phyloP scores from a whole-genome alignment of 2,888 invertebrate species.

The Leucophora obtusa region DNA sequence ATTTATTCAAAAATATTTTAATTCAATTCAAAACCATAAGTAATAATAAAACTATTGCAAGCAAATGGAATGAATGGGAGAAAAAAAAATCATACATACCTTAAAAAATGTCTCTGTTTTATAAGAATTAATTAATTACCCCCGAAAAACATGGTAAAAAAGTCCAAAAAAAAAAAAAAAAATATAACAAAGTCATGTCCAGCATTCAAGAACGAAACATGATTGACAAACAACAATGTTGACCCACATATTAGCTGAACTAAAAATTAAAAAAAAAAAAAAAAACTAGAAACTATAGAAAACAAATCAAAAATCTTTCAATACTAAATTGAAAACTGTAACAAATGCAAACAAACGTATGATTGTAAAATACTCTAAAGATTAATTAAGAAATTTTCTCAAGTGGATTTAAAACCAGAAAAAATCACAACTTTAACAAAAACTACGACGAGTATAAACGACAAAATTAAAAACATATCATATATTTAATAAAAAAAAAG shows the following conservation, averaged over 20 bases:
- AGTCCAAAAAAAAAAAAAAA: slow-evolving; percentile 5
- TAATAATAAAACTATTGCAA: background rate
- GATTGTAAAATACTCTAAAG: slow-evolving; percentile 54
- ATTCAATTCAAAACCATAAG: background rate
- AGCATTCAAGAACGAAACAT: slow-evolving; percentile 60
- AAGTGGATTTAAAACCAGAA: slow-evolving; percentile 34
- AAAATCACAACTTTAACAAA: slow-evolving; percentile 1
- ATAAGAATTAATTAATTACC: slow-evolving; percentile 60
- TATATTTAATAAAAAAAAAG: slow-evolving; percentile 16
- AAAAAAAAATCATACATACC: slow-evolving; percentile 26
- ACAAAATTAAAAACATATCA: slow-evolving; percentile 33
- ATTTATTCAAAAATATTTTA: slow-evolving; percentile 35
- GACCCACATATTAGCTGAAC: slow-evolving; percentile 53
- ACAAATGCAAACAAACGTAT: slow-evolving; percentile 49
- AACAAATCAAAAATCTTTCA: slow-evolving; percentile 56
- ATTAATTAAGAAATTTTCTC: slow-evolving; percentile 60
- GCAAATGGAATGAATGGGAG: slow-evolving; percentile 22
- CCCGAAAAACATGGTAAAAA: slow-evolving; percentile 51
- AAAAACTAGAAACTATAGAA: slow-evolving; percentile 16
- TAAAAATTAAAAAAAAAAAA: slow-evolving; percentile 34
- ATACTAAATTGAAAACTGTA: slow-evolving; percentile 26
- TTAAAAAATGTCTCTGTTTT: slow-evolving; percentile 58
- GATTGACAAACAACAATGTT: slow-evolving; percentile 64
- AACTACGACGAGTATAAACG: slow-evolving; percentile 15
- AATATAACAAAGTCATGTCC: slow-evolving; percentile 57